Evolutionary conservation across 2,888 invertebrate species (phyloP).

Genomic region (Cheilosia soror): DNA sequence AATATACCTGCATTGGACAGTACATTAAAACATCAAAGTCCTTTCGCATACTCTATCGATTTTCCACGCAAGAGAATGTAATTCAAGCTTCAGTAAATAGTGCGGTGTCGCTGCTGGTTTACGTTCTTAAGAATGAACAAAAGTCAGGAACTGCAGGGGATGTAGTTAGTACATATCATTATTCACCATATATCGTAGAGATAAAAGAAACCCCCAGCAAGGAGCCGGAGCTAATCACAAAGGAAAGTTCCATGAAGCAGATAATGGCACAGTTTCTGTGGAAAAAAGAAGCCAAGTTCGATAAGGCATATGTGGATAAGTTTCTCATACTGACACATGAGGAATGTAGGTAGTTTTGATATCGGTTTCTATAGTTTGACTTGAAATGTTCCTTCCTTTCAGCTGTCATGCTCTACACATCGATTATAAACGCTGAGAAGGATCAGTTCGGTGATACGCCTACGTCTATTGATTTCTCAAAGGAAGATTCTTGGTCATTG

Average conservation of each 20-base stretch:
- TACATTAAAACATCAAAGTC: slow-evolving; percentile 87
- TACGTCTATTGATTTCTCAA: slow-evolving; percentile 76
- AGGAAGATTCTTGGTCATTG: slow-evolving; percentile 84
- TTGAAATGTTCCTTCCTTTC: slow-evolving; percentile 13
- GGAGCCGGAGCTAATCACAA: slow-evolving; percentile 82
- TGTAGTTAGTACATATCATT: slow-evolving; percentile 82
- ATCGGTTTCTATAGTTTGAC: neutral
- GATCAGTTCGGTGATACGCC: slow-evolving; percentile 70
- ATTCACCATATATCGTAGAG: slow-evolving; percentile 88
- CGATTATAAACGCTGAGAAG: slow-evolving; percentile 82
- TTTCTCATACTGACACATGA: slow-evolving; percentile 90
- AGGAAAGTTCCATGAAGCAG: slow-evolving; percentile 88
- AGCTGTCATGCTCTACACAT: slow-evolving; percentile 81
- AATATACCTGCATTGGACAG: slow-evolving; percentile 85
- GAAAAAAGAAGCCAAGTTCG: slow-evolving; percentile 79
- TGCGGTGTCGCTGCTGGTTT: slow-evolving; percentile 87
- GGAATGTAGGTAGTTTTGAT: slow-evolving; percentile 86
- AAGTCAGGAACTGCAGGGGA: slow-evolving; percentile 77
- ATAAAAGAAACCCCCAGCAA: slow-evolving; percentile 83
- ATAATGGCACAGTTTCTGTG: slow-evolving; percentile 90
- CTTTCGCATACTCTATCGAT: slow-evolving; percentile 86
- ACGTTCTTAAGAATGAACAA: slow-evolving; percentile 86
- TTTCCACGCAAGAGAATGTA: slow-evolving; percentile 87
- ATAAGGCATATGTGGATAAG: slow-evolving; percentile 85
- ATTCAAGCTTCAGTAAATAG: slow-evolving; percentile 92